Evolutionary conservation across 2,797 vertebrate species (phyloP).

Genomic region (Margarornis squamiger): DNA sequence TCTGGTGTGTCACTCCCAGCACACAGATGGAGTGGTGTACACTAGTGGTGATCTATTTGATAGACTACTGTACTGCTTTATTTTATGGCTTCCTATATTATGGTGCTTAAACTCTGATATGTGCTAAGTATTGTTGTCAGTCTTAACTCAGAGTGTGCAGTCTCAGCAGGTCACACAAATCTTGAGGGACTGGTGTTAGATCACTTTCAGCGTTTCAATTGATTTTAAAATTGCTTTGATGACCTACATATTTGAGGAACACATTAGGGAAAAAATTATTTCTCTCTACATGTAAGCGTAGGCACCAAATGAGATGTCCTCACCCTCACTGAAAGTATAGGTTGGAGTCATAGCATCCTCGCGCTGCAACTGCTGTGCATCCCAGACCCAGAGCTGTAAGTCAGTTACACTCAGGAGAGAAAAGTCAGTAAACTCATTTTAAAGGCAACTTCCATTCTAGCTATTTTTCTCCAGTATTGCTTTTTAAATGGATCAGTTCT

Average conservation of each 20-base stretch:
- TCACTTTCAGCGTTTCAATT: constrained; percentile 55
- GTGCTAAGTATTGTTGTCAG: constrained; percentile 13
- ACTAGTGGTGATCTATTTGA: not conserved
- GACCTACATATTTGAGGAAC: constrained; percentile 8
- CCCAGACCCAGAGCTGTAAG: not conserved
- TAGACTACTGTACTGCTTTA: not conserved
- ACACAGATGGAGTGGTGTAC: not conserved
- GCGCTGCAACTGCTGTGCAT: not conserved
- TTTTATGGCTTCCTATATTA: not conserved
- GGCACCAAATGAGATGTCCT: not conserved
- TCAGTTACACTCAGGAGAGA: not conserved
- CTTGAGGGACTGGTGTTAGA: constrained; percentile 11
- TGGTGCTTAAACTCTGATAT: not conserved
- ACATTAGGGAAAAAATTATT: constrained; percentile 19
- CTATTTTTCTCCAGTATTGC: not conserved
- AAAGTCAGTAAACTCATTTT: constrained; percentile 54
- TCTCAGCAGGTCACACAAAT: constrained; percentile 4
- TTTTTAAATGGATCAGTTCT: not conserved
- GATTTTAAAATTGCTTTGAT: constrained; percentile 64
- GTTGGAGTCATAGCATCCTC: not conserved
- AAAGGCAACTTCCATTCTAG: constrained; percentile 31
- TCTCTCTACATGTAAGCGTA: not conserved
- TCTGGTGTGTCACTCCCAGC: not conserved
- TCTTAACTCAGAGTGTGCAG: not conserved
- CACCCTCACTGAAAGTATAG: not conserved